Conservation (phyloP, 2,797 vertebrate genomes). For the Platalea minor region DNA sequence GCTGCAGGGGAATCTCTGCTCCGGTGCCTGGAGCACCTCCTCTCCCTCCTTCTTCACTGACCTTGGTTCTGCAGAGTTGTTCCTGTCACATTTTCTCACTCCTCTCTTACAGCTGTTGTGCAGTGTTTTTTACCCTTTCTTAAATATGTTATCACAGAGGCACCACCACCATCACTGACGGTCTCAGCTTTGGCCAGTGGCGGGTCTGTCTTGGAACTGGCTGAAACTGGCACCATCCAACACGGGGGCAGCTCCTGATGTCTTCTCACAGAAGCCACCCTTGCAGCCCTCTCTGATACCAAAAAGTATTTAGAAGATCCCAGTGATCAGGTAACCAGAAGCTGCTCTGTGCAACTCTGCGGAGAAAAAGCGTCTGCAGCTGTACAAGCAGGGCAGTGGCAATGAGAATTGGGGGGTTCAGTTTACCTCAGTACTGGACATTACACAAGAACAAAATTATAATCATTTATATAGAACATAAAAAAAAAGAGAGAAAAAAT, state of each 20-base stretch:
- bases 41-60: background rate
- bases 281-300: background rate
- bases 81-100: background rate
- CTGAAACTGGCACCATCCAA: background rate
- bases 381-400: background rate
- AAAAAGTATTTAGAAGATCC: background rate
- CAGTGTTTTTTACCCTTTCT: background rate
- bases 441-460: background rate
- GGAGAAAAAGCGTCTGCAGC: background rate
- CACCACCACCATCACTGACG: rapidly evolving
- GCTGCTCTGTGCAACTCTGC: background rate
- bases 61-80: background rate
- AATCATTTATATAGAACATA: background rate
- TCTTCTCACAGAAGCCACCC: background rate
- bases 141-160: background rate
- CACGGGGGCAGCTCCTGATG: background rate
- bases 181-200: background rate
- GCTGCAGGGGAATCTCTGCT: background rate
- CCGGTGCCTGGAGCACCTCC: background rate
- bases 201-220: background rate
- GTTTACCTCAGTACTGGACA: background rate
- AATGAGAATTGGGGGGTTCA: background rate
- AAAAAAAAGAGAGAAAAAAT: background rate
- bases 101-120: background rate
- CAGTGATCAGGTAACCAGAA: background rate